Evolutionary conservation across 2,797 vertebrate genomes (phyloP).

Genomic region (Triplophysa yarkandensis): DNA sequence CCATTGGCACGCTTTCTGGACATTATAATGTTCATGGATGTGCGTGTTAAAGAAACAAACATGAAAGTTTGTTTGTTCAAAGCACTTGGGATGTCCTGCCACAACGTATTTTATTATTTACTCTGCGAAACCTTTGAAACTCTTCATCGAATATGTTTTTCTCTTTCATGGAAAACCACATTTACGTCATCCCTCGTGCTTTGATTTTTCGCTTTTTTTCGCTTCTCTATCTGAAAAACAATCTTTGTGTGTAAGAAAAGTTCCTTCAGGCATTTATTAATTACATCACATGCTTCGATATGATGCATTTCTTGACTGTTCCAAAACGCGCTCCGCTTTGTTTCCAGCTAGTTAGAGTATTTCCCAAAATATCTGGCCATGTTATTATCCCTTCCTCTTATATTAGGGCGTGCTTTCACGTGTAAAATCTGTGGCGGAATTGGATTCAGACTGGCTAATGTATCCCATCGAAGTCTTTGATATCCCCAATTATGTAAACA

Average conservation of each 20-base stretch:
- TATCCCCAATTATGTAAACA: conserved; percentile 65
- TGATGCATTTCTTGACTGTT: conserved; percentile 13
- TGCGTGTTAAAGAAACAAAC: conserved; percentile 44
- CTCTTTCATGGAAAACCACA: not conserved
- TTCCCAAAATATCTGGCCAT: conserved; percentile 28
- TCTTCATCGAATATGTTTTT: not conserved
- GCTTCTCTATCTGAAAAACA: conserved; percentile 23
- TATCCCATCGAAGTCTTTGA: conserved; percentile 61
- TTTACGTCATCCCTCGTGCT: conserved; percentile 8
- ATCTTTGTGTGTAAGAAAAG: not conserved
- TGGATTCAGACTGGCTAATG: conserved; percentile 56
- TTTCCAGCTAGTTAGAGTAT: conserved; percentile 5
- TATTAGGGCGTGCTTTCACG: conserved; percentile 60
- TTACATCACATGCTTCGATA: conserved; percentile 15
- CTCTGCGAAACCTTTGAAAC: conserved; percentile 21
- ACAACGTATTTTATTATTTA: conserved; percentile 39
- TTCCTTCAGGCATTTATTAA: conserved; percentile 8
- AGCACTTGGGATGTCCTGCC: conserved; percentile 52
- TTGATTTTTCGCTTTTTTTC: not conserved
- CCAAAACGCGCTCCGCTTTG: not conserved
- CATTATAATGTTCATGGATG: conserved; percentile 26
- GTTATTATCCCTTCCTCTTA: conserved; percentile 46
- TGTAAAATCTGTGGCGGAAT: conserved; percentile 61
- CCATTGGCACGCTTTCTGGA: conserved; percentile 1
- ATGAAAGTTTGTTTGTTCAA: conserved; percentile 53